Evolutionary conservation across 1,140 invertebrate genomes (phyloP).

Genomic region (Euglossa dilemma): DNA sequence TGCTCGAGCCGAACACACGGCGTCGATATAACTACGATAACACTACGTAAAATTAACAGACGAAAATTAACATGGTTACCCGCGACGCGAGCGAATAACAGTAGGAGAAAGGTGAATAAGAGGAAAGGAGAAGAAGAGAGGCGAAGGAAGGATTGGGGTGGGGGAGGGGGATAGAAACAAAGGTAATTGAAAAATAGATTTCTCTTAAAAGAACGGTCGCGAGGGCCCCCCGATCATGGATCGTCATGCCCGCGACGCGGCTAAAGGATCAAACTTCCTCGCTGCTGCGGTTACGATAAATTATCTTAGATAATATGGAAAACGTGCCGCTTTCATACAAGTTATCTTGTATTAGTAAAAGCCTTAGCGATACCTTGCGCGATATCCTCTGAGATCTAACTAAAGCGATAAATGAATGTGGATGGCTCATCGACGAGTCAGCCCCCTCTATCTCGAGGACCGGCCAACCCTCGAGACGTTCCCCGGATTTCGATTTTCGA

Average conservation of each 20-base stretch:
- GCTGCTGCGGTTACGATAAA: slow-evolving; percentile 32
- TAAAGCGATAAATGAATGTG: slow-evolving; percentile 33
- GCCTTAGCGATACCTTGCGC: slow-evolving; percentile 35
- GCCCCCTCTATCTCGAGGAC: no score
- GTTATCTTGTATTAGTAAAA: slow-evolving; percentile 37
- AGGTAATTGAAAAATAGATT: slow-evolving; percentile 2
- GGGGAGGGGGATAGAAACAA: background rate
- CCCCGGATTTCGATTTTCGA: background rate
- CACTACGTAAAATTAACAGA: slow-evolving; percentile 49
- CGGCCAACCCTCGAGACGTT: background rate
- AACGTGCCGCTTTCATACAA: slow-evolving; percentile 35
- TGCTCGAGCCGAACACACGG: background rate
- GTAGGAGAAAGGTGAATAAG: no score
- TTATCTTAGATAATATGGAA: slow-evolving; percentile 47
- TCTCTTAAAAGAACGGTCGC: background rate
- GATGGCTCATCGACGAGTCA: slow-evolving; percentile 24
- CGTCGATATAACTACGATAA: slow-evolving; percentile 30
- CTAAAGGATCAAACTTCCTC: background rate
- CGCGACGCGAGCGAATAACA: background rate
- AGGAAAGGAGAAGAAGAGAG: background rate
- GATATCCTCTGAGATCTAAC: slow-evolving; percentile 51
- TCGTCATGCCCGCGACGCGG: background rate
- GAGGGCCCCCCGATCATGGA: background rate
- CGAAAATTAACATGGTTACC: slow-evolving; percentile 13
- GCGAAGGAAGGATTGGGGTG: no score